Evolutionary conservation across 2,888 invertebrate genomes (phyloP), one percentile per base, ranked within the genome.

Genomic region (Andrena hattorfiana): DNA sequence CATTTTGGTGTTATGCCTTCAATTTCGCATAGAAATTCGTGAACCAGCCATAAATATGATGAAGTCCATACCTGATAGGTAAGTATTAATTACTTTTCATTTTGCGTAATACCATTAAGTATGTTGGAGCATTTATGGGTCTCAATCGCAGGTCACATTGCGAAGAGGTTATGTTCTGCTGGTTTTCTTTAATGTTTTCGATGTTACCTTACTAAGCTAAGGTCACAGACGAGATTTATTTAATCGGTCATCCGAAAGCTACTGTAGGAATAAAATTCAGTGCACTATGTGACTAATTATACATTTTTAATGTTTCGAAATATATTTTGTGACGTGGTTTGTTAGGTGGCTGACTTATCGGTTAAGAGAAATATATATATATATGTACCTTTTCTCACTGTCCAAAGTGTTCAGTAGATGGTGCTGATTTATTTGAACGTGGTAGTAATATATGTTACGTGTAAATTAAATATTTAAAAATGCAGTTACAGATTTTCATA

Each of bases 131-230:
- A 66, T 48, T 66, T 76, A 73, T 54, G 23, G 16, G 26, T 35
- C n/a, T n/a, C 28, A 42, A 74, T 79, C 70, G 28, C 49, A 83
- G 71, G 76, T 87, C 83, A 77, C 74, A 28, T 85, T 63, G 73
- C 2, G n/a, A 67, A 59, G 81, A 93, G 92, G 92, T 93, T 93
- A 93, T 89, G 91, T 88, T 86, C 56, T 84, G 75, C 77, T 32
- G 63, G 81, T 35, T 85, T 85, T 80, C 51, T 10, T 30, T 28
- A 16, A 60, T 66, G 60, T 73, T 82, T 64, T 64, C 20, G 13
- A 49, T 66, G 30, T 32, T 30, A 35, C 28, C 32, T 23, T 48
- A 0, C 16, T 23, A 20, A 35, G 2, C 7, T 26, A 2, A 16
- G 5, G 13, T 54, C 13, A 8, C 20, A 10, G 2, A 23, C n/a